A percentile compares a stretch with the other conserved stretches of the same genome.
Conservation (phyloP, 2,888 invertebrate genomes). For the Dolichomitus sp. region DNA sequence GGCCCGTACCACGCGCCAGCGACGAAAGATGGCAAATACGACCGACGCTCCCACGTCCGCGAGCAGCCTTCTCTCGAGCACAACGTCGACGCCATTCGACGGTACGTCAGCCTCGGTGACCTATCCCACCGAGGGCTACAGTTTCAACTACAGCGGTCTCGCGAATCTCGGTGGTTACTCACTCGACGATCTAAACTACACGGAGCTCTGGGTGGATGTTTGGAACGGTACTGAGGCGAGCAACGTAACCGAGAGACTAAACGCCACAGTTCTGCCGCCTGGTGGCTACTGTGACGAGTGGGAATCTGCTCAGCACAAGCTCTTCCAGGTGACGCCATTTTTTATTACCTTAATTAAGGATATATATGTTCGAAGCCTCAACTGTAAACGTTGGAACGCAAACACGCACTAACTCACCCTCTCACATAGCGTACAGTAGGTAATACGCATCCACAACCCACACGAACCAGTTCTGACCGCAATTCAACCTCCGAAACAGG, state of each 20-base stretch:
- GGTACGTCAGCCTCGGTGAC: slow-evolving; percentile 77
- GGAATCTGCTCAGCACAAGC: slow-evolving; percentile 93
- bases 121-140: slow-evolving; percentile 80
- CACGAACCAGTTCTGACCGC: slow-evolving; percentile 34
- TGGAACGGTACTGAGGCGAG: slow-evolving; percentile 88
- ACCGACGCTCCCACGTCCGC: slow-evolving; percentile 85
- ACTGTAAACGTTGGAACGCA: not conserved
- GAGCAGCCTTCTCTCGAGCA: slow-evolving; percentile 84
- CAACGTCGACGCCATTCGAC: slow-evolving; percentile 86
- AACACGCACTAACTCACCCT: not conserved
- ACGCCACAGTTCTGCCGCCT: slow-evolving; percentile 82
- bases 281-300: slow-evolving; percentile 90
- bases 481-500: slow-evolving; percentile 19
- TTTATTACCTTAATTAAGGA: not conserved
- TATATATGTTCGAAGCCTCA: not conserved
- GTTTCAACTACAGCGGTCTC: slow-evolving; percentile 81
- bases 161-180: slow-evolving; percentile 81
- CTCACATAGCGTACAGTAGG: not conserved
- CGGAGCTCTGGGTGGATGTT: slow-evolving; percentile 87
- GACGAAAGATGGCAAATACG: slow-evolving; percentile 88
- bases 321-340: slow-evolving; percentile 89
- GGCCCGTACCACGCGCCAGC: slow-evolving; percentile 89
- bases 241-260: slow-evolving; percentile 86
- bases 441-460: slow-evolving; percentile 2
- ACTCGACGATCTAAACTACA: slow-evolving; percentile 86